These are phyloP conservation scores for Halcyon leucocephala DNA, from an alignment of 2,797 vertebrate genomes.

Conservation along the genomic window DNA sequence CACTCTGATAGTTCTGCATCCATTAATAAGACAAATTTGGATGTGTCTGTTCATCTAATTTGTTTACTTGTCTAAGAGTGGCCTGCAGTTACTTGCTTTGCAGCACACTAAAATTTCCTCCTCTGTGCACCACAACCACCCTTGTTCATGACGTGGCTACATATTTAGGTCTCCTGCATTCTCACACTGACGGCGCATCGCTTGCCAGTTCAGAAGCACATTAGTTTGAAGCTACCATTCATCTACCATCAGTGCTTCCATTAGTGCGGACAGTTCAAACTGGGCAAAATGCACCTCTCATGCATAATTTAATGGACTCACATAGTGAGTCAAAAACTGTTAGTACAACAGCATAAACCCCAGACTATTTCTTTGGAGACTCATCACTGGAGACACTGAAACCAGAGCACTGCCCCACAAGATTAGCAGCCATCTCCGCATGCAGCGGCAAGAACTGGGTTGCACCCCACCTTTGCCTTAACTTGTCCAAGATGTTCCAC, in stretches of 20 bases:
- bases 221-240: not conserved
- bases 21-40: not conserved
- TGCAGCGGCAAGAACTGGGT: not conserved
- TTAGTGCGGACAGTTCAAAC: slow-evolving; percentile 37
- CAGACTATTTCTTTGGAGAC: not conserved
- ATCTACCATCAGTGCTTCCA: slow-evolving; percentile 34
- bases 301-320: slow-evolving; percentile 42
- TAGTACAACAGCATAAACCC: not conserved
- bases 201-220: not conserved
- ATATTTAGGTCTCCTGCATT: not conserved
- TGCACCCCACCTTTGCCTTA: not conserved
- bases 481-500: not conserved
- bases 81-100: not conserved
- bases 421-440: rapidly evolving
- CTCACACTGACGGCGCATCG: not conserved
- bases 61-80: not conserved
- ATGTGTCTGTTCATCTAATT: not conserved
- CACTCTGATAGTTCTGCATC: not conserved
- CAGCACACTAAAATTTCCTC: not conserved
- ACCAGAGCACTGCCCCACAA: not conserved
- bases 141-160: not conserved
- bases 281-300: slow-evolving; percentile 31
- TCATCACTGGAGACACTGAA: not conserved
- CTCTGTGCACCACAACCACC: not conserved
- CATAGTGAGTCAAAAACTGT: slow-evolving; percentile 13